phyloP scores from a whole-genome alignment of 1,140 invertebrate genomes.

The Sycobia sp. region DNA sequence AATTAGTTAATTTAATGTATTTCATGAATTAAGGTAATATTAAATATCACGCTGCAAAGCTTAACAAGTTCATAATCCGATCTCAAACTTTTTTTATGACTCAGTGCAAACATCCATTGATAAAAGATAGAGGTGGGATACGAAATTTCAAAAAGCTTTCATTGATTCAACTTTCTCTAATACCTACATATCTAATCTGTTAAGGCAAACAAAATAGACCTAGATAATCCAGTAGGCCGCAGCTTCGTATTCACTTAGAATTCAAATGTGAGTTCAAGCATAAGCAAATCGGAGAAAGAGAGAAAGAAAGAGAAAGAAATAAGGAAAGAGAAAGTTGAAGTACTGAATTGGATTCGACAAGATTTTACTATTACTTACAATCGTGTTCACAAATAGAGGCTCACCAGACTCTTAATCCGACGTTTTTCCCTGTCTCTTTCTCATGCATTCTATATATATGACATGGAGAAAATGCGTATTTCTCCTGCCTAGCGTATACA shows the following conservation, averaged over 20 bases:
- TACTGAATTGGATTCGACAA: conserved; percentile 31
- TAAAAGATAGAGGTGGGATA: too few relatives aligned
- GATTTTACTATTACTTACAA: conserved; percentile 37
- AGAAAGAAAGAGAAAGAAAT: background rate
- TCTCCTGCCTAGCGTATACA: conserved; percentile 21
- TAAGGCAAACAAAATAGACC: too few relatives aligned
- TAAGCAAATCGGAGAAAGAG: conserved; percentile 8
- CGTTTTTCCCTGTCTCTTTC: background rate
- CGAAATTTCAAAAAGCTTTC: too few relatives aligned
- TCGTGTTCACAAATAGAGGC: conserved; percentile 33
- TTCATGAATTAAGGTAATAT: too few relatives aligned
- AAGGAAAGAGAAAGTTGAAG: conserved; percentile 6
- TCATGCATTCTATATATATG: background rate
- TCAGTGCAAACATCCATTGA: too few relatives aligned
- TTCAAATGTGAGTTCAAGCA: background rate
- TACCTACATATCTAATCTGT: too few relatives aligned
- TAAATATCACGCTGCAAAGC: too few relatives aligned
- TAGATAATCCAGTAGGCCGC: too few relatives aligned
- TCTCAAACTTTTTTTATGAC: too few relatives aligned
- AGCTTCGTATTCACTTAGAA: background rate
- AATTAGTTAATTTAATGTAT: too few relatives aligned
- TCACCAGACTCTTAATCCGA: background rate
- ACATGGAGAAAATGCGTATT: background rate
- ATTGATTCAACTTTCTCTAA: too few relatives aligned
- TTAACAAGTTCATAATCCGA: too few relatives aligned